These are phyloP conservation scores for Dreissena polymorpha DNA, from an alignment of 1,140 invertebrate genomes.

Conservation along the genomic window DNA sequence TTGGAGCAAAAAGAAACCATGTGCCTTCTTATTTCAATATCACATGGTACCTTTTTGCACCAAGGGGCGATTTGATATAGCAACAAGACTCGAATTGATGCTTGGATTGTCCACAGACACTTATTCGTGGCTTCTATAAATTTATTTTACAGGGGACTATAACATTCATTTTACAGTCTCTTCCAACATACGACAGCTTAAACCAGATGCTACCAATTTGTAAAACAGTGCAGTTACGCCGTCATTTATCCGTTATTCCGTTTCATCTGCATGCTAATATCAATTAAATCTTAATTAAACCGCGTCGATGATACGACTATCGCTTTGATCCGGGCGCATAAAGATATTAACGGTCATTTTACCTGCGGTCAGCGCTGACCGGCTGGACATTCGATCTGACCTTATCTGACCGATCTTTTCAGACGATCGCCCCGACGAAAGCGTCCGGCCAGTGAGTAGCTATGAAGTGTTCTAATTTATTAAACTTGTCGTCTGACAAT, in stretches of 20 bases:
- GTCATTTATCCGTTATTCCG: constrained; percentile 25
- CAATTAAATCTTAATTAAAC: constrained; percentile 40
- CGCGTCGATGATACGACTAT: constrained; percentile 3
- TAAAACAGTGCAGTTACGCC: background rate
- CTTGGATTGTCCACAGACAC: no score
- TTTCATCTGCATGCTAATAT: constrained; percentile 38
- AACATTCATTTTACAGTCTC: no score
- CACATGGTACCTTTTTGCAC: no score
- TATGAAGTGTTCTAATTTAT: constrained; percentile 27
- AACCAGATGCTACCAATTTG: constrained; percentile 42
- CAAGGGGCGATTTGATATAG: no score
- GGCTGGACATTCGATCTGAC: constrained; percentile 13
- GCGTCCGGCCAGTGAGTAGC: background rate
- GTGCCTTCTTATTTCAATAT: no score
- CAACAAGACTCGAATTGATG: no score
- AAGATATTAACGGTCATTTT: constrained; percentile 44
- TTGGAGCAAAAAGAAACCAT: no score
- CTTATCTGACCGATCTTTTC: constrained; percentile 37
- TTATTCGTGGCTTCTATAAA: no score
- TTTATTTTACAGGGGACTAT: no score
- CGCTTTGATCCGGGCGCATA: constrained; percentile 28
- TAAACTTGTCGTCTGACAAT: constrained; percentile 20
- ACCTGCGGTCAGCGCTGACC: constrained; percentile 9
- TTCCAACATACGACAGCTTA: no score
- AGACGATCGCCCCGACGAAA: background rate